Base-by-base conservation (phyloP, 2,797 vertebrate genomes). In the Takifugu rubripes region DNA sequence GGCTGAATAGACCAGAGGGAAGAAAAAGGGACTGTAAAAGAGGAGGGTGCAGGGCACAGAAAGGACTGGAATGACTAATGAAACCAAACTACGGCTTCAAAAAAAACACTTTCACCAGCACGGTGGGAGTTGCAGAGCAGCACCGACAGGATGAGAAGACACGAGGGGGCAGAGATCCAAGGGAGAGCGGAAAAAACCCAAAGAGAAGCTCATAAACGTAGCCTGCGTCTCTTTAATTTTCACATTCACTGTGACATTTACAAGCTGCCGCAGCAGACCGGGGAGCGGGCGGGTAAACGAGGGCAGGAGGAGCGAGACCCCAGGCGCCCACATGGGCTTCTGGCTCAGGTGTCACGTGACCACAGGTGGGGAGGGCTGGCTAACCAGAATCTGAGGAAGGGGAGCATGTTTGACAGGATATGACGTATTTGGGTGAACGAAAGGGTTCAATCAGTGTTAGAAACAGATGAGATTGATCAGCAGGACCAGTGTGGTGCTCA, bases 211-310 rank as follows among this genome's bases (percentile, higher is more conserved):
- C 70, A 52, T 90, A 91, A 92, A 92, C 84, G 59, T 82, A 84
- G 70, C 80, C 77, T 82, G 77, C 57, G 68, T 81, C 84, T 77
- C 86, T 88, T 91, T 87, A 73, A 84, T 81, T 88, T 89, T 87
- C 82, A 87, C 77, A 67, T 81, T 78, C 33, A 64, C 77, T 16
- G 14, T 68, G 66, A 84, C 66, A 81, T 91, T 90, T 87, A 91
- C 85, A 89, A 89, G 89, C 73, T 48, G 79, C 80, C 31, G 68
- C 52, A 76, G 78, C 74, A 77, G 71, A 77, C 54, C 49, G n/a
- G 59, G 64, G 72, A 68, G 61, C 25, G 47, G 47, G 60, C 64
- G 73, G 78, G 70, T 59, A 66, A 67, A 60, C 15, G 31, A 53
- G 42, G 65, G 66, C 67, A 25, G 64, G 65, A 25, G 52, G 59